A percentile compares a stretch with the other conserved stretches of the same genome.
phyloP scores from a whole-genome alignment of 2,113 vertebrate genomes.

The Aegypius monachus region DNA sequence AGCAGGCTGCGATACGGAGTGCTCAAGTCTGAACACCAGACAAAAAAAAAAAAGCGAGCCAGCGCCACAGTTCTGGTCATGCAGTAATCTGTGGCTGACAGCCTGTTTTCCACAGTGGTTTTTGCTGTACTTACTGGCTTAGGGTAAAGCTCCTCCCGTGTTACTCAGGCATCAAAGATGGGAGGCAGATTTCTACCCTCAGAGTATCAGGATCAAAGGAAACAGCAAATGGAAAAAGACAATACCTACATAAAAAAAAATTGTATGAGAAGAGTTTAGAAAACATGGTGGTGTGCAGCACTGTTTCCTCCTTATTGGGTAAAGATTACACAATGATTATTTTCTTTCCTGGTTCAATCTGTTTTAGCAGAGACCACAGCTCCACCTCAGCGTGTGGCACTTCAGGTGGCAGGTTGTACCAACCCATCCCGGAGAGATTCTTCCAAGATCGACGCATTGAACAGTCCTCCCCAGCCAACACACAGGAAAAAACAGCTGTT shows the following conservation, averaged over 20 bases:
- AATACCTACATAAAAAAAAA: neutral
- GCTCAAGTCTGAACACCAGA: neutral
- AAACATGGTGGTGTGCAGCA: neutral
- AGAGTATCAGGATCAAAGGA: neutral
- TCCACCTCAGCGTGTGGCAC: accelerated
- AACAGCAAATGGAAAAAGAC: neutral
- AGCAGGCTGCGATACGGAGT: neutral
- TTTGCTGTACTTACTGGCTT: neutral
- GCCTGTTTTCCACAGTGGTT: neutral
- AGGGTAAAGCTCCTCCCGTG: neutral
- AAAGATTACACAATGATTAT: neutral
- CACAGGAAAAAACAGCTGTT: accelerated
- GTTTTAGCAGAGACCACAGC: neutral
- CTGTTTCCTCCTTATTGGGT: neutral
- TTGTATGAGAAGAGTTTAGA: neutral
- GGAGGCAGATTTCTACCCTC: neutral
- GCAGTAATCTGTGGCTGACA: neutral
- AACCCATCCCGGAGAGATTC: neutral
- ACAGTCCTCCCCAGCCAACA: neutral
- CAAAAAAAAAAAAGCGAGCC: neutral
- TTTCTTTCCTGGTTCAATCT: neutral
- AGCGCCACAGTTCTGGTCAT: neutral
- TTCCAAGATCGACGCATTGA: neutral
- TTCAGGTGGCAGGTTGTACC: neutral
- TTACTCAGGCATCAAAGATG: neutral